Evolutionary conservation across 2,888 invertebrate genomes (phyloP).

Genomic region (Enchytraeus crypticus): DNA sequence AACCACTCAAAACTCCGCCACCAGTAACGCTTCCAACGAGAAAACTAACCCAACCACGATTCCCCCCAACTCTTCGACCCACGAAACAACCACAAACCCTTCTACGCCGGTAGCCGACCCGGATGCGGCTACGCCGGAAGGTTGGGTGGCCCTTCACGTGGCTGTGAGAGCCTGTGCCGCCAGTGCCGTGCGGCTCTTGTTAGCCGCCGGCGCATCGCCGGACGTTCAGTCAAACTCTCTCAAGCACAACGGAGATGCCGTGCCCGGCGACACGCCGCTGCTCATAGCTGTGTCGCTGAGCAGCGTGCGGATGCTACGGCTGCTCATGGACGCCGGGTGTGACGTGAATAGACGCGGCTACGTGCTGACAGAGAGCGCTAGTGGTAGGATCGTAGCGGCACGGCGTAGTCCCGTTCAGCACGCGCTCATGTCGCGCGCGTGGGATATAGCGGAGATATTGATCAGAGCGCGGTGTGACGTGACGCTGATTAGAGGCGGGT

Average conservation of each 20-base stretch:
- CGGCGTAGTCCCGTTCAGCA: conserved; percentile 21
- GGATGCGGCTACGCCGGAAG: conserved; percentile 27
- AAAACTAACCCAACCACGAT: not conserved
- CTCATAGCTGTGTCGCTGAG: conserved; percentile 27
- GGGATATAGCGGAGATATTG: conserved; percentile 26
- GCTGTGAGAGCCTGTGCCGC: conserved; percentile 26
- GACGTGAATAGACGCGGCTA: conserved; percentile 23
- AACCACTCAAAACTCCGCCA: no score
- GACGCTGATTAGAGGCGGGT: conserved; percentile 17
- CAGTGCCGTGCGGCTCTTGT: conserved; percentile 16
- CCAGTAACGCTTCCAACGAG: no score
- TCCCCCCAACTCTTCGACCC: not conserved
- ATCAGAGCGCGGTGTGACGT: conserved; percentile 25
- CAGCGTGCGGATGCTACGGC: conserved; percentile 17
- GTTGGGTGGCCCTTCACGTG: conserved; percentile 31
- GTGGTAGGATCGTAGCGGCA: no score
- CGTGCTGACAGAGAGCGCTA: not conserved
- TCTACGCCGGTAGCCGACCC: conserved; percentile 14
- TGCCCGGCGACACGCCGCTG: conserved; percentile 28
- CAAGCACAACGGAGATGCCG: conserved; percentile 26
- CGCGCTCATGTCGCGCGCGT: conserved; percentile 20
- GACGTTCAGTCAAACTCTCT: conserved; percentile 22
- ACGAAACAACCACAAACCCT: not conserved
- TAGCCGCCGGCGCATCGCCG: conserved; percentile 19
- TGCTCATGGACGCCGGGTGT: conserved; percentile 24